Evolutionary conservation across 1,140 invertebrate genomes (phyloP), one percentile per base, ranked within the genome.

Genomic region (Papilio machaon): DNA sequence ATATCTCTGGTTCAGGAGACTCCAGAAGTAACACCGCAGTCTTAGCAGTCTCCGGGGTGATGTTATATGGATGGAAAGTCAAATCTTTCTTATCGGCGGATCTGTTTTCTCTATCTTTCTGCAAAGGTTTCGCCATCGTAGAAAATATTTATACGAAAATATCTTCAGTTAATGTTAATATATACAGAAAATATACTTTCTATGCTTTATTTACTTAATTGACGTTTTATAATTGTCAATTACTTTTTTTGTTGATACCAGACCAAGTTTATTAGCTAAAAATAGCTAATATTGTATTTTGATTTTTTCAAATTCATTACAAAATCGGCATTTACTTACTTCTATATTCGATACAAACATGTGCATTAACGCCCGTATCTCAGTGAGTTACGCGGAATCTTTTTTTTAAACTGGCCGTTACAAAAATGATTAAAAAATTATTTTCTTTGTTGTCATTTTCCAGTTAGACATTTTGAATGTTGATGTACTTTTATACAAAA

Each of bases 41-140:
- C 64, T 92, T 87, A 8, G 91, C 92, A 75, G 85, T 94, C 52
- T 94, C 92, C 3, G 92, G 91, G 5, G 91, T 92, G 10, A 94
- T 91, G 6, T 85, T 91, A 73, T 89, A 94, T 0, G 90, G 85
- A 79, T 92, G 91, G 70, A 94, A 94, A 10, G 86, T 89, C 11
- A 88, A 82, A 81, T 93, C 92, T 74, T 91, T 93, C 73, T 94
- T 94, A 10, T 91, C 91, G 0, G 91, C 90, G 8, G 91, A 92
- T 49, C 91, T 85, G 70, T 92, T 93, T 17, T 92, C 91, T 70
- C 91, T 83, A 47, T 91, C 90, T 67, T 94, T 93, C 86, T 94
- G 91, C 46, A 93, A 81, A 9, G 91, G 91, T 84, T 94, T 94
- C 8, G 91, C 89, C 91, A 92, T 92, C 64, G 60, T 86, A 15